Percentiles rank a stretch among this genome's conserved stretches.
Conservation (phyloP, 2,113 vertebrate genomes). For the Myrmophylax atrothorax region DNA sequence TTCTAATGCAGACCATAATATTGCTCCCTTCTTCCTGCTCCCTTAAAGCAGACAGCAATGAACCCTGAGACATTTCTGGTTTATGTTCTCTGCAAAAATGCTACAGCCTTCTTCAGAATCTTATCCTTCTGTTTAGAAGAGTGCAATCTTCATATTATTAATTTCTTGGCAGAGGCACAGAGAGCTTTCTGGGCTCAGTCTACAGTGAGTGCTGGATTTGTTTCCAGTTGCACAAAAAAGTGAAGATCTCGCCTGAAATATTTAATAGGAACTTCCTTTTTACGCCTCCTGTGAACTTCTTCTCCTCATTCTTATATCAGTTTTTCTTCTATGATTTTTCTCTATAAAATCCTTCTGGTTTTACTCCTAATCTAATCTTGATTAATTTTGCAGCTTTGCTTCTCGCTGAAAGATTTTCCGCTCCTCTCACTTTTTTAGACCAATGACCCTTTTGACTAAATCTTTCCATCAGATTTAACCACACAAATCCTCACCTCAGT, state of each 20-base stretch:
- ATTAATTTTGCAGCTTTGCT: conserved; percentile 44
- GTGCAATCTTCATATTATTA: neutral
- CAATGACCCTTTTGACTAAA: neutral
- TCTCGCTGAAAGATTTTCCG: neutral
- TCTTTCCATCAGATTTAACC: conserved; percentile 14
- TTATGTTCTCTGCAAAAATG: neutral
- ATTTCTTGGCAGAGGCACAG: conserved; percentile 12
- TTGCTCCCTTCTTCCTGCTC: neutral
- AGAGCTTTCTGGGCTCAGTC: neutral
- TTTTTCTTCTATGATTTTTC: neutral
- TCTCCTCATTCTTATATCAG: neutral
- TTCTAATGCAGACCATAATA: neutral
- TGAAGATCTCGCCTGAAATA: neutral
- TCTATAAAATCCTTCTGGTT: neutral
- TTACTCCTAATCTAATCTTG: conserved; percentile 28
- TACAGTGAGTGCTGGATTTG: neutral
- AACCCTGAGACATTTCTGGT: neutral
- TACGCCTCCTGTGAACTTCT: conserved; percentile 19
- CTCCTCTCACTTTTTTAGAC: neutral
- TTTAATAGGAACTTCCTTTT: neutral
- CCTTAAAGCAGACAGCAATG: neutral
- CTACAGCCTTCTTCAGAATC: neutral
- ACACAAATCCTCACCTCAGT: neutral
- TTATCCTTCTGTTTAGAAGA: conserved; percentile 7
- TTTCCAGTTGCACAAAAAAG: conserved; percentile 16